phyloP scores from a whole-genome alignment of 2,113 vertebrate genomes.

The Oplegnathus fasciatus region DNA sequence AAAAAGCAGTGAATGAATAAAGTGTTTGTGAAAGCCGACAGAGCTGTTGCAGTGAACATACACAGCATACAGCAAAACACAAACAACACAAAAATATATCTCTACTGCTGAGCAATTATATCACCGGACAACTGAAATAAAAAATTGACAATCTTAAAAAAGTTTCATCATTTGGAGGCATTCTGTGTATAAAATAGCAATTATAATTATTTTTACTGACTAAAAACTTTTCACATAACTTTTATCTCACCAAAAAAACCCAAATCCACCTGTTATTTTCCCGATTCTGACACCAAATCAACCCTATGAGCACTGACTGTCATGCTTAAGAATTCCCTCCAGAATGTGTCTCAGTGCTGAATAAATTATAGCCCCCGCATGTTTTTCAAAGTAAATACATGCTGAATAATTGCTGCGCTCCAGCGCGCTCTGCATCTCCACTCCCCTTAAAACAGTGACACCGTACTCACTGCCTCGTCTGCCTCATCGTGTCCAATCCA shows the following conservation, averaged over 20 bases:
- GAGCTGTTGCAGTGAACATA: background rate
- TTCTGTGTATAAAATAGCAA: background rate
- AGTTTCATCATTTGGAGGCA: background rate
- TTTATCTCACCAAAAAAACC: background rate
- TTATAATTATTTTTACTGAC: background rate
- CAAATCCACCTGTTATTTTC: background rate
- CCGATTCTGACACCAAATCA: slow-evolving; percentile 23
- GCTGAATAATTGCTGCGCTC: slow-evolving; percentile 67
- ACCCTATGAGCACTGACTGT: slow-evolving; percentile 22
- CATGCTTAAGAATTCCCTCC: slow-evolving; percentile 36
- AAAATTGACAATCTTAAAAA: background rate
- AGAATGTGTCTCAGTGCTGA: slow-evolving; percentile 53
- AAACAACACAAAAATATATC: background rate
- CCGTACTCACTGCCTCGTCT: slow-evolving; percentile 22
- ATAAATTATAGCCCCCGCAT: slow-evolving; percentile 60
- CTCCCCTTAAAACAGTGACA: slow-evolving; percentile 38
- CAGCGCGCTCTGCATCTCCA: slow-evolving; percentile 34
- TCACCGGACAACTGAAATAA: background rate
- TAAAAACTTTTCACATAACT: background rate
- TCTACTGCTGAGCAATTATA: background rate
- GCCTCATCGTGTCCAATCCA: slow-evolving; percentile 46
- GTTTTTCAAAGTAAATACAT: slow-evolving; percentile 73
- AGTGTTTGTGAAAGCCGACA: background rate
- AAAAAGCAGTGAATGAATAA: background rate
- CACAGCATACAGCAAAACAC: background rate